Evolutionary conservation across 1,140 invertebrate genomes (phyloP), one percentile per base, ranked within the genome.

Genomic region (Acyrthosiphon pisum): DNA sequence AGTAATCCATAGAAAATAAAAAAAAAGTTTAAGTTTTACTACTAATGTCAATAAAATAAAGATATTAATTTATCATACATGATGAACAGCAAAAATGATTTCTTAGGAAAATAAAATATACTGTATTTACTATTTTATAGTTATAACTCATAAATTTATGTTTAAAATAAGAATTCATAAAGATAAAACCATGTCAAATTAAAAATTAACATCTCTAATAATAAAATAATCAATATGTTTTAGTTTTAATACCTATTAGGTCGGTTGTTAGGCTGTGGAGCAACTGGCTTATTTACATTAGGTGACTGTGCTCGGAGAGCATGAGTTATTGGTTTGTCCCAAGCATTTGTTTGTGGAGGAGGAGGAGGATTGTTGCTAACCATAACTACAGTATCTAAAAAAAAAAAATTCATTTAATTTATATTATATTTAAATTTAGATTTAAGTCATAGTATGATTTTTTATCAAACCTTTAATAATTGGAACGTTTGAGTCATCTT

Each of bases 271-370:
- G 68, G 83, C 44, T 90, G 68, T 41, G 35, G 48, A 81, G 35
- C 56, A 44, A 87, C n/a, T 37, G 86, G 14, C 20, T 87, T 91
- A 88, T 93, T 92, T 22, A 90, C 86, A 18, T 95, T 95, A 0
- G 96, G 95, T 23, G 95, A 96, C 94, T 95, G 96, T 3, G 96
- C 95, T 48, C 96, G 95, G 83, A 97, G 94, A 90, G 96, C 96
- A 94, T 96, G 96, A 26, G 96, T 96, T 94, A 98, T 97, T 7
- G 97, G 97, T 95, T 98, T 98, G 94, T 98, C 97, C 98, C 98
- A 98, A 23, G 98, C 98, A 95, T 97, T 98, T 4, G 97, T 96
- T 6, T 96, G 94, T 0, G 97, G 97, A 41, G 96, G 96, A 8
- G 97, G 96, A 7, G 97, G 96, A 2, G 96, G 95, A 84, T 96